These are phyloP conservation scores for Aporrectodea caliginosa DNA, from an alignment of 1,140 invertebrate genomes.

Conservation along the genomic window DNA sequence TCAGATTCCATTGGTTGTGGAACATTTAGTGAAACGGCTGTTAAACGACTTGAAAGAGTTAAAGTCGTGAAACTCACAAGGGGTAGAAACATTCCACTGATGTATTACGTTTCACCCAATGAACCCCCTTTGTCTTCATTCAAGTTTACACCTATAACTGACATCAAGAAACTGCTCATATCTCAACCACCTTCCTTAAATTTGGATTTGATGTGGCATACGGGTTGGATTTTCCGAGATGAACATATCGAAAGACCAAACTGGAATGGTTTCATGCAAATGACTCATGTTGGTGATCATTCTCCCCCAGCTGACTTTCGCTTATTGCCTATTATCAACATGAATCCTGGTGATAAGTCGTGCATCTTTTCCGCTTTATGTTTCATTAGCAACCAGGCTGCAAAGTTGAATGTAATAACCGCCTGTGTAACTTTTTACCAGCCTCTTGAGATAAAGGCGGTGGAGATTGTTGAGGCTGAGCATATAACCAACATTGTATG, in stretches of 20 bases:
- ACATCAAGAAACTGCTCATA: neutral
- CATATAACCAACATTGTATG: conserved; percentile 35
- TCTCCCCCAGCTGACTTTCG: too few relatives aligned
- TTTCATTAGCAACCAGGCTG: too few relatives aligned
- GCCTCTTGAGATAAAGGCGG: conserved; percentile 41
- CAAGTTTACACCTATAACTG: neutral
- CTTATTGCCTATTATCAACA: conserved; percentile 42
- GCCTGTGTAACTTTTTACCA: conserved; percentile 24
- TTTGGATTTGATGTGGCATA: neutral
- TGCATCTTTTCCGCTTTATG: conserved; percentile 42
- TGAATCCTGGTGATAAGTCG: conserved; percentile 38
- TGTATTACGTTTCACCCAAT: neutral
- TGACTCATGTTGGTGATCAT: neutral
- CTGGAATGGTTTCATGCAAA: neutral
- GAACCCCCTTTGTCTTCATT: neutral
- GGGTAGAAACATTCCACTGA: neutral
- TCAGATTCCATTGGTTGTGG: too few relatives aligned
- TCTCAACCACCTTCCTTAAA: neutral
- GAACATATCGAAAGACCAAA: neutral
- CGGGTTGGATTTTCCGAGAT: neutral
- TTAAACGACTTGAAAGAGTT: neutral
- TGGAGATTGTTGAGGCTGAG: too few relatives aligned
- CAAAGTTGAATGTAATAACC: neutral
- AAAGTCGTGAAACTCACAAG: neutral
- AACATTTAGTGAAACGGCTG: neutral